phyloP scores from a whole-genome alignment of 2,888 invertebrate genomes.

The Mesoligia furuncula region DNA sequence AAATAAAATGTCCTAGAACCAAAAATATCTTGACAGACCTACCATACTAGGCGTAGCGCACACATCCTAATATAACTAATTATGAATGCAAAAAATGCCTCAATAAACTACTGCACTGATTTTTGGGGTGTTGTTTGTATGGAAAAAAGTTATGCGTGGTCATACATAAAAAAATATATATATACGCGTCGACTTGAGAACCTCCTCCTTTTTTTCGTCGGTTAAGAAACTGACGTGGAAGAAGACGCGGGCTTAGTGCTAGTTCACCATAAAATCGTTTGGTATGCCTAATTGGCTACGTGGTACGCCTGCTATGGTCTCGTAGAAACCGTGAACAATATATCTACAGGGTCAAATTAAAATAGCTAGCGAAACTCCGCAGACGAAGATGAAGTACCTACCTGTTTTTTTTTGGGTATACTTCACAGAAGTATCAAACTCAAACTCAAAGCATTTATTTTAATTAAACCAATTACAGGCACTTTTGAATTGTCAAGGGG shows the following conservation, averaged over 20 bases:
- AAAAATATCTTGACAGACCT: background rate
- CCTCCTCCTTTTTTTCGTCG: no score
- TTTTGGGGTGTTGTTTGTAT: background rate
- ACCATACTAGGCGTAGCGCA: background rate
- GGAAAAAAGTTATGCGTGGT: background rate
- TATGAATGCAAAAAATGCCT: background rate
- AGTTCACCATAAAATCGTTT: background rate
- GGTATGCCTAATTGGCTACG: no score
- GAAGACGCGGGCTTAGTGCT: background rate
- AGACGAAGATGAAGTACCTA: no score
- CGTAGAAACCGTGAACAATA: background rate
- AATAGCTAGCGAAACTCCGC: no score
- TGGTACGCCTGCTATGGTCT: background rate
- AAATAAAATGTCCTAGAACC: no score
- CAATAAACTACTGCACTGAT: background rate
- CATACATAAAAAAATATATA: no score
- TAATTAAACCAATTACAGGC: no score
- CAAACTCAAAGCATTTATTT: no score
- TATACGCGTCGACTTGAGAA: no score
- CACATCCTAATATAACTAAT: background rate
- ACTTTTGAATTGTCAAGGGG: no score
- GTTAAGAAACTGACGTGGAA: background rate
- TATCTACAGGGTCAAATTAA: background rate
- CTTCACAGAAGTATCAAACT: no score
- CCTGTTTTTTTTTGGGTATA: no score